phyloP scores from a whole-genome alignment of 2,113 vertebrate genomes.

The Gracilinanus agilis region DNA sequence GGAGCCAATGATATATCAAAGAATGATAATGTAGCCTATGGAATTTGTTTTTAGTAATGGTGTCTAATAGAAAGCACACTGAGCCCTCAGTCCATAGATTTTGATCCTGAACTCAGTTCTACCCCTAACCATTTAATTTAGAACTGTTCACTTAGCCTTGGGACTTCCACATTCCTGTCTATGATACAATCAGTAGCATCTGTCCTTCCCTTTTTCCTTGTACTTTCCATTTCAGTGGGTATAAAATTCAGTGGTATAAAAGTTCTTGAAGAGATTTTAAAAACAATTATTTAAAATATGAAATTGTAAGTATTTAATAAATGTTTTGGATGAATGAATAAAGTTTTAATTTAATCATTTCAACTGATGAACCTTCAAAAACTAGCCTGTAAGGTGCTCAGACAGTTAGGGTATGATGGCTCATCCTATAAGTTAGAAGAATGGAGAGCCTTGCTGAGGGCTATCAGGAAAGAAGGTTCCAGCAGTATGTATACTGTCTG shows the following conservation, averaged over 20 bases:
- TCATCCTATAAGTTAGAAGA: neutral
- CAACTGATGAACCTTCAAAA: neutral
- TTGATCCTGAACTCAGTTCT: neutral
- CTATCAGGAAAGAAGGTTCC: neutral
- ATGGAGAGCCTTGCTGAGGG: neutral
- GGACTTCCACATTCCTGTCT: neutral
- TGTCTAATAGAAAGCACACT: neutral
- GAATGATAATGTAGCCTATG: neutral
- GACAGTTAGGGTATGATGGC: neutral
- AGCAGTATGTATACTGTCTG: neutral
- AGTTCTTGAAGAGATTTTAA: neutral
- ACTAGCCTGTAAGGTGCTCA: neutral
- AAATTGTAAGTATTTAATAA: neutral
- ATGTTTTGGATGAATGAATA: neutral
- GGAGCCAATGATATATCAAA: neutral
- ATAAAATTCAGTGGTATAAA: neutral
- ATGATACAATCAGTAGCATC: neutral
- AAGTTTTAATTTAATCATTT: neutral
- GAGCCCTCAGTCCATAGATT: neutral
- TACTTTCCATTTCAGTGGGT: neutral
- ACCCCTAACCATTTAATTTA: neutral
- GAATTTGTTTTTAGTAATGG: neutral
- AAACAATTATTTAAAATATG: neutral
- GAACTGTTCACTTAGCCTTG: neutral
- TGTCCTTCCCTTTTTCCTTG: neutral